These are phyloP conservation scores for Tipula vernalis DNA, from an alignment of 2,888 invertebrate species.

Conservation along the genomic window DNA sequence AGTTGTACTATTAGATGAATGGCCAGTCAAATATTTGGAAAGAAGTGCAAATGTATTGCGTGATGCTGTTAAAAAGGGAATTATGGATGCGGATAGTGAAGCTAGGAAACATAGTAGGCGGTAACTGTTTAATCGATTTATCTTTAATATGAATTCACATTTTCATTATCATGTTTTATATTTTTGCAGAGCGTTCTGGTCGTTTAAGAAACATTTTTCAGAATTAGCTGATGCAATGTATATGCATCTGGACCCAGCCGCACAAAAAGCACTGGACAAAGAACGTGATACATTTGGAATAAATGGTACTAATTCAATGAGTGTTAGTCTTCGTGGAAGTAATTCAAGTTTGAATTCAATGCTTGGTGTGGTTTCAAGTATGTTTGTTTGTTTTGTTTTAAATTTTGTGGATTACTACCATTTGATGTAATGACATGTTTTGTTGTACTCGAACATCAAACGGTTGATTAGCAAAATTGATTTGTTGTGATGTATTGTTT, in stretches of 20 bases:
- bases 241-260: conserved; percentile 64
- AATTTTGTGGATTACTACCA: not conserved
- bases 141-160: not conserved
- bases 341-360: conserved; percentile 24
- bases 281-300: conserved; percentile 32
- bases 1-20: conserved; percentile 67
- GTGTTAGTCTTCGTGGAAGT: conserved; percentile 25
- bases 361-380: conserved; percentile 24
- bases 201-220: conserved; percentile 81
- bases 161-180: not conserved
- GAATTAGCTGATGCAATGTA: conserved; percentile 78
- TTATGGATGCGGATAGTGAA: conserved; percentile 86
- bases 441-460: not conserved
- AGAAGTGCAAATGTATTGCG: conserved; percentile 62
- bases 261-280: conserved; percentile 45
- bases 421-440: not conserved
- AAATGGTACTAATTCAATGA: conserved; percentile 24
- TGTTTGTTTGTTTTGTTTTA: conserved; percentile 15
- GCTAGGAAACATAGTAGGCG: conserved; percentile 71
- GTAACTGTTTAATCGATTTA: conserved; percentile 37
- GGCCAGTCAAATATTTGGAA: conserved; percentile 76
- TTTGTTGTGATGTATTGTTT: conserved; percentile 11
- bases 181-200: conserved; percentile 67
- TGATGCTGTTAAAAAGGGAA: conserved; percentile 75
- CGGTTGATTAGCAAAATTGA: conserved; percentile 24